phyloP scores from a whole-genome alignment of 2,888 invertebrate genomes.

The Cryptophagus acutangulus region DNA sequence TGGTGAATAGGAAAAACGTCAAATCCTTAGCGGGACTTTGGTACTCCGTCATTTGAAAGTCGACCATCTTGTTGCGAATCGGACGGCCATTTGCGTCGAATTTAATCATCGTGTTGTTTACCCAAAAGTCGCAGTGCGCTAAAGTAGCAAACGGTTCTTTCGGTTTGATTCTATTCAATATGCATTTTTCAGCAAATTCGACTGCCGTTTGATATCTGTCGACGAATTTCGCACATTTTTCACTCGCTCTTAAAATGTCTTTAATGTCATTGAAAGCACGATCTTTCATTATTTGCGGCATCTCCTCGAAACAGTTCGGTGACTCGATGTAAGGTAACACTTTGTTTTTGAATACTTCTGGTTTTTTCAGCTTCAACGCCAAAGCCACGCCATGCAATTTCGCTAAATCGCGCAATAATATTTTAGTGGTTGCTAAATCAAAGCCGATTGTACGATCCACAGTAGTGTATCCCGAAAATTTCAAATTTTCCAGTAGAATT shows the following conservation, averaged over 20 bases:
- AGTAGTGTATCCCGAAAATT: conserved; percentile 42
- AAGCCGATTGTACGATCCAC: conserved; percentile 47
- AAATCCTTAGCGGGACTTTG: background rate
- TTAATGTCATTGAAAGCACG: background rate
- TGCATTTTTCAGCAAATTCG: conserved; percentile 11
- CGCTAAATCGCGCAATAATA: conserved; percentile 43
- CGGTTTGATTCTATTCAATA: conserved; percentile 27
- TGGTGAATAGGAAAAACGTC: background rate
- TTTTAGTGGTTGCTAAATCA: conserved; percentile 46
- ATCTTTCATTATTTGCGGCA: background rate
- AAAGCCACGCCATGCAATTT: conserved; percentile 27
- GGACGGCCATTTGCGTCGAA: conserved; percentile 9
- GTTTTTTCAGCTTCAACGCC: conserved; percentile 47
- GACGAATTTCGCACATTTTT: background rate
- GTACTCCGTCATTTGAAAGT: conserved; percentile 32
- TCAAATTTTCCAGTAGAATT: conserved; percentile 52
- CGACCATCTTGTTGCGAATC: conserved; percentile 2
- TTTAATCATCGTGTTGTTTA: conserved; percentile 6
- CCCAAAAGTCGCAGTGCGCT: conserved; percentile 5
- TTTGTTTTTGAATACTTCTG: conserved; percentile 40
- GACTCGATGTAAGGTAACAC: conserved; percentile 33
- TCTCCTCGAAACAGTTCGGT: background rate
- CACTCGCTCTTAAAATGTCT: no score
- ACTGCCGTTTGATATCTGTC: background rate
- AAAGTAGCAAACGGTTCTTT: conserved; percentile 45